Conservation (phyloP, 2,797 vertebrate genomes). For the Oreonectes daqikongensis region DNA sequence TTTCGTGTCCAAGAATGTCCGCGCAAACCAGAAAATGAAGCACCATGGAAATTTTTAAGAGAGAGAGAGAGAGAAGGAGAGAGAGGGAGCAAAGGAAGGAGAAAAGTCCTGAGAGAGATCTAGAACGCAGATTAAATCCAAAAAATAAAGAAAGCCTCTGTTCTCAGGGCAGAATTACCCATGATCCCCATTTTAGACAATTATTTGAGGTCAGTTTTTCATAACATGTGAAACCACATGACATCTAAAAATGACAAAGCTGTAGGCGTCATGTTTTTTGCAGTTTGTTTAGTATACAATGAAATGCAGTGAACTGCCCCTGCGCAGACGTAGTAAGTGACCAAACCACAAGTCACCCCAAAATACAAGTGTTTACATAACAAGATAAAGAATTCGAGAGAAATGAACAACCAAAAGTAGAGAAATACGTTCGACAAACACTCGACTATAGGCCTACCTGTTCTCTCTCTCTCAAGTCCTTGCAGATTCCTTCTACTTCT, state of each 20-base stretch:
- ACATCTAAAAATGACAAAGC: neutral
- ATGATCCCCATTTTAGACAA: constrained; percentile 8
- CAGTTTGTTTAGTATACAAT: neutral
- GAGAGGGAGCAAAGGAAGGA: neutral
- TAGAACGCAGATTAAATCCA: constrained; percentile 29
- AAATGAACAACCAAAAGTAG: neutral
- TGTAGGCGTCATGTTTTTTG: neutral
- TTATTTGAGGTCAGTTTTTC: neutral
- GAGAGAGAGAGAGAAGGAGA: constrained; percentile 2
- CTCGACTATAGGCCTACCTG: neutral
- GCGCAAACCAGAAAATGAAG: neutral
- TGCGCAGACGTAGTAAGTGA: neutral
- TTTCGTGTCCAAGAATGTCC: neutral
- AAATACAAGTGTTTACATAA: neutral
- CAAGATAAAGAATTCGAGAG: neutral
- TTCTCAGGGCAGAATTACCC: constrained; percentile 24
- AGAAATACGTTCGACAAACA: neutral
- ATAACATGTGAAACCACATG: neutral
- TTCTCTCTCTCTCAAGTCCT: neutral
- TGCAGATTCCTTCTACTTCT: neutral
- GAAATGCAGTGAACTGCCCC: neutral
- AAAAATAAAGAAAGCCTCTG: constrained; percentile 16
- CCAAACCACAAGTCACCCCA: neutral
- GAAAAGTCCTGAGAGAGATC: constrained; percentile 10
- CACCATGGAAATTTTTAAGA: neutral